Base-by-base conservation (phyloP, 2,888 invertebrate genomes). In the Amblyteles armatorius region DNA sequence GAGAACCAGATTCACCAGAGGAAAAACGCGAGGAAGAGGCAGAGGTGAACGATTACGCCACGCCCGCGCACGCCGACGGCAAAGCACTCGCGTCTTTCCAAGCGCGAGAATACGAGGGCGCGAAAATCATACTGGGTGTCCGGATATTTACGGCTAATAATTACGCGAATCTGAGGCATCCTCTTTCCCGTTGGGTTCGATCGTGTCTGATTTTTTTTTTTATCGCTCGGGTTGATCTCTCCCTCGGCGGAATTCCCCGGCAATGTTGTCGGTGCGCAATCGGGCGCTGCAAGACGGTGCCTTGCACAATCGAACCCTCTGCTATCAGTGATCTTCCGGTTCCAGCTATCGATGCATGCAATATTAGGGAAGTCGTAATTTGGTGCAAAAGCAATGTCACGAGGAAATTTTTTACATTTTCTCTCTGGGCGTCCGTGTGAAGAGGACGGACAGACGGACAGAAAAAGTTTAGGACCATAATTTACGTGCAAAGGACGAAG, bases 41-140 rank as follows among this genome's bases (percentile, higher is more conserved):
- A 57, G 80, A 68, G 68, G 74, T 40, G 73, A 81, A 80, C 78
- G 84, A 84, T 81, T 81, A 81, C 73, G 81, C 22, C 69, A 84
- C 81, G 78, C 81, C 69, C 74, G 80, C 33, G 77, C 67, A 81
- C 68, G 73, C 65, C 36, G 68, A 52, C 63, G 44, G 44, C 74
- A 76, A 76, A 83, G 81, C 73, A 74, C 84, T 74, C 77, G 72
- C 73, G 60, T 77, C 73, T 81, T 81, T 48, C 67, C 81, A 78
- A 81, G 67, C 73, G 71, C 52, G 78, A 81, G 60, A 68, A 33
- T 65, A 40, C 26, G 72, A 71, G 71, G 82, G 76, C 50, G 80
- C 68, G 65, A 44, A 78, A 63, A 72, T 73, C 55, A 29, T 81
- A 81, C 60, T 40, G 81, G 81, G 76, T 76, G 82, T 68, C 74